These are phyloP conservation scores for Pterocles gutturalis DNA, from an alignment of 2,113 vertebrate genomes.

Conservation along the genomic window DNA sequence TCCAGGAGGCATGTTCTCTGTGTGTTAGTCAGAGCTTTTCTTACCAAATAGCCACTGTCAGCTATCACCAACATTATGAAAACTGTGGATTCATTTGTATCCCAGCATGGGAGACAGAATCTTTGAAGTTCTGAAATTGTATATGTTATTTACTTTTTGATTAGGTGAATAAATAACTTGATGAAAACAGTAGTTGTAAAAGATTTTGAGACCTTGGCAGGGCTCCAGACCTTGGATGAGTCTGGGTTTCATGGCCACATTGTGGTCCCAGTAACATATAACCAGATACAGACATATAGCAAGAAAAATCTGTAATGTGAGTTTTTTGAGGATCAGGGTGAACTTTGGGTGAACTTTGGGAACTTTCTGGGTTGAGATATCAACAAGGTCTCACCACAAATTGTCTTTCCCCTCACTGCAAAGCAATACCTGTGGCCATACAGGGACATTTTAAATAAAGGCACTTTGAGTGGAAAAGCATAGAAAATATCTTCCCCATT, in stretches of 20 bases:
- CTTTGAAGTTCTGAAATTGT: conserved; percentile 65
- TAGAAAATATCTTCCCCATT: not conserved
- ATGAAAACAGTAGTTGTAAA: conserved; percentile 50
- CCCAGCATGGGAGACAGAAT: not conserved
- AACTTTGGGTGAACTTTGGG: not conserved
- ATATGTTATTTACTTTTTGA: conserved; percentile 71
- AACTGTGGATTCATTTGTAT: conserved; percentile 18
- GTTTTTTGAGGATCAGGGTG: not conserved
- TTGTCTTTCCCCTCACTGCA: not conserved
- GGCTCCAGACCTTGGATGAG: conserved; percentile 28
- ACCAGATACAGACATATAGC: not conserved
- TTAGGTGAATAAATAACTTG: conserved; percentile 70
- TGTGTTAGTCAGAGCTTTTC: not conserved
- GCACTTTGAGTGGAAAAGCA: not conserved
- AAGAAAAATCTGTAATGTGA: not conserved
- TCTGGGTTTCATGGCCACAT: not conserved
- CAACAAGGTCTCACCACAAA: not conserved
- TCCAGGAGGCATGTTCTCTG: not conserved
- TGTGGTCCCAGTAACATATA: not conserved
- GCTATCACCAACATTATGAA: not conserved
- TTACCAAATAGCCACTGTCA: not conserved
- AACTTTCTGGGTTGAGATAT: not conserved
- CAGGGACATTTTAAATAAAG: not conserved
- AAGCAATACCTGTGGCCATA: not conserved
- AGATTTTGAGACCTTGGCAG: conserved; percentile 37